A percentile compares a stretch with the other conserved stretches of the same genome.
Evolutionary conservation across 2,888 invertebrate genomes (phyloP).

Genomic region (Stenichneumon culpator): DNA sequence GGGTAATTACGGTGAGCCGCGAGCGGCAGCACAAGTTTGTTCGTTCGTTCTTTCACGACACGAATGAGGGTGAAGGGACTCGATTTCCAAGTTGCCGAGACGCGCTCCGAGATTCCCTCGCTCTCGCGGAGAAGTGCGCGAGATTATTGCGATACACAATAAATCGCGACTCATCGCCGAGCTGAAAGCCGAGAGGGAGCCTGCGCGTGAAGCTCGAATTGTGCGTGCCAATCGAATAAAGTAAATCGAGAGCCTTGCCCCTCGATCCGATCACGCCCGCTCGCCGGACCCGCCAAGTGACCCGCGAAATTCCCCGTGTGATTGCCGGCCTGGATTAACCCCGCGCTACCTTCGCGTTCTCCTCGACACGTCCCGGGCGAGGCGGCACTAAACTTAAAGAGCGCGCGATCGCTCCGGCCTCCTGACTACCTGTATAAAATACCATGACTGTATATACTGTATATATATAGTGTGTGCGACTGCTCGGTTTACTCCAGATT

Average conservation of each 20-base stretch:
- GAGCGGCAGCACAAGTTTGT: slow-evolving; percentile 33
- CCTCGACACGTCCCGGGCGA: slow-evolving; percentile 33
- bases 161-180: not conserved
- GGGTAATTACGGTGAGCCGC: slow-evolving; percentile 80
- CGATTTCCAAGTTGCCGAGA: not conserved
- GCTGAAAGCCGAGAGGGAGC: slow-evolving; percentile 52
- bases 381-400: slow-evolving; percentile 40
- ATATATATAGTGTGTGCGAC: not conserved
- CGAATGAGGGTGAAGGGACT: slow-evolving; percentile 13
- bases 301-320: slow-evolving; percentile 74
- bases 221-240: slow-evolving; percentile 70
- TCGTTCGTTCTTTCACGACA: slow-evolving; percentile 35
- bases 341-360: slow-evolving; percentile 44
- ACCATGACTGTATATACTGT: not conserved
- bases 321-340: slow-evolving; percentile 69
- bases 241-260: slow-evolving; percentile 69
- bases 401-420: not conserved
- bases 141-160: not conserved
- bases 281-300: slow-evolving; percentile 65
- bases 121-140: not conserved
- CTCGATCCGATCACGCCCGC: slow-evolving; percentile 53
- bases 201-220: slow-evolving; percentile 37
- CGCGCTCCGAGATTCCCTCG: not conserved
- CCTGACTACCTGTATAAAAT: not conserved
- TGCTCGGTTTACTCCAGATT: not conserved